Conservation (phyloP, 2,888 invertebrate species). For the Antitype chi region DNA sequence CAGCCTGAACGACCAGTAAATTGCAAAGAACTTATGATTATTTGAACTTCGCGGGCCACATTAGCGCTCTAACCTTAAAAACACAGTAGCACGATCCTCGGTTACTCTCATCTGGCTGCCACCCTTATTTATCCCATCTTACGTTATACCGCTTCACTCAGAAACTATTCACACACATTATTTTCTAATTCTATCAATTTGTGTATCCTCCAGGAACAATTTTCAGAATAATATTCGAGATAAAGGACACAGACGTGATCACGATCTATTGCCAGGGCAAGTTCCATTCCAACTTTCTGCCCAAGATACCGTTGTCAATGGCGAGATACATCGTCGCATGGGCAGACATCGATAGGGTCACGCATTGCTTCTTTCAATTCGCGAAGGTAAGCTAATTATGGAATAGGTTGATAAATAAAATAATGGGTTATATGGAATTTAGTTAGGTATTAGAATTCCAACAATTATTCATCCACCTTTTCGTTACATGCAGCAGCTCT, state of each 20-base stretch:
- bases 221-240: constrained; percentile 87
- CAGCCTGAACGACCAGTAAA: no score
- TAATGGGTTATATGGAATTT: neutral
- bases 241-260: constrained; percentile 88
- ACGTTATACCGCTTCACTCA: no score
- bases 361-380: constrained; percentile 85
- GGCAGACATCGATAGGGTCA: constrained; percentile 85
- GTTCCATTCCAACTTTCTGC: constrained; percentile 88
- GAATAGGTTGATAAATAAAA: neutral
- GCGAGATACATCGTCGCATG: constrained; percentile 86
- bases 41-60: no score
- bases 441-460: neutral
- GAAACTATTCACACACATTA: neutral
- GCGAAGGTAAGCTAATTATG: constrained; percentile 70
- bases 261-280: constrained; percentile 89
- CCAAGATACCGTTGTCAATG: constrained; percentile 86
- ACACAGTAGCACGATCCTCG: no score
- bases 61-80: no score
- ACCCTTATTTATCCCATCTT: no score
- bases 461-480: neutral
- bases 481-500: neutral
- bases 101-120: no score
- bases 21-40: no score
- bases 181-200: neutral
- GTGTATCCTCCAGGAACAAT: constrained; percentile 78